Evolutionary conservation across 2,888 invertebrate genomes (phyloP).

Genomic region (Caenorhabditis wallacei): DNA sequence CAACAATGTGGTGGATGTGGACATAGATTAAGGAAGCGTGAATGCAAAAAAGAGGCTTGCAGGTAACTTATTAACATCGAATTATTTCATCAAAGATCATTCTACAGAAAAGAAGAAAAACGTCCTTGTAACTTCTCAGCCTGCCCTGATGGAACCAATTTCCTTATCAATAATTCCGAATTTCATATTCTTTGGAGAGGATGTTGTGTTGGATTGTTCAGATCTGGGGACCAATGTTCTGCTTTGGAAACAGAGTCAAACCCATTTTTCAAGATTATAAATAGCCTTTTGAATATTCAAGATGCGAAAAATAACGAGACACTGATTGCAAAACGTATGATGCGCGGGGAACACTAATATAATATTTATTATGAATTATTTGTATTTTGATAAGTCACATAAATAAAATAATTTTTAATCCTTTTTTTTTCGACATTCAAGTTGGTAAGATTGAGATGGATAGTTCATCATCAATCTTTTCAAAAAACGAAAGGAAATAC

Average conservation of each 20-base stretch:
- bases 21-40: conserved; percentile 70
- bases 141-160: conserved; percentile 81
- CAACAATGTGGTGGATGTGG: conserved; percentile 83
- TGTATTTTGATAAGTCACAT: conserved; percentile 19
- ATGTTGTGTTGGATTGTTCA: conserved; percentile 82
- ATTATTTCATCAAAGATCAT: too few species aligned
- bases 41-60: conserved; percentile 72
- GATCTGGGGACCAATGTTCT: conserved; percentile 72
- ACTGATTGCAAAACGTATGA: conserved; percentile 54
- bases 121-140: conserved; percentile 80
- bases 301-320: conserved; percentile 68
- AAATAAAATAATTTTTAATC: not conserved
- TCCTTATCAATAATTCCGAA: conserved; percentile 81
- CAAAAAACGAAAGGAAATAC: too few species aligned
- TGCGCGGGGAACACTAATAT: conserved; percentile 67
- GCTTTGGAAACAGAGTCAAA: conserved; percentile 76
- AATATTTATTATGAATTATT: conserved; percentile 17
- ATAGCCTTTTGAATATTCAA: conserved; percentile 67
- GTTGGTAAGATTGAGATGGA: too few species aligned
- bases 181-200: conserved; percentile 82
- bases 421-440: too few species aligned
- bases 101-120: conserved; percentile 76
- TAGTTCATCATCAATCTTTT: too few species aligned
- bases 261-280: conserved; percentile 74
- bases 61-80: conserved; percentile 37